Evolutionary conservation across 2,113 vertebrate species (phyloP).

Genomic region (Oceanodroma tethys): DNA sequence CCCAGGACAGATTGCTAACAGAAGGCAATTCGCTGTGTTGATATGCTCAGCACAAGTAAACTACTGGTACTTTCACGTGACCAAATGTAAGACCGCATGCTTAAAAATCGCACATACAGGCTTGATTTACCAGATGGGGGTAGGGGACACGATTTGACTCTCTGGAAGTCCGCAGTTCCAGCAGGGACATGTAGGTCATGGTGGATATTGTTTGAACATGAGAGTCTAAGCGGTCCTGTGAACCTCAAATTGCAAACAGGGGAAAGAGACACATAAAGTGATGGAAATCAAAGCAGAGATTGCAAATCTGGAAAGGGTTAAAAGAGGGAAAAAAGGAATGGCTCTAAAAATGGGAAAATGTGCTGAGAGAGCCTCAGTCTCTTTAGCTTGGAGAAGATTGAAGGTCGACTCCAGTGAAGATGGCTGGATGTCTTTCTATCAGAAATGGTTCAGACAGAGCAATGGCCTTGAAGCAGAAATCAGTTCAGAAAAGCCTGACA

Average conservation of each 20-base stretch:
- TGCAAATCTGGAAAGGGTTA: neutral
- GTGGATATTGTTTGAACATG: neutral
- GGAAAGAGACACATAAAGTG: neutral
- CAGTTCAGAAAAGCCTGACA: neutral
- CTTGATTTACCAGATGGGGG: neutral
- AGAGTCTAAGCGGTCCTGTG: neutral
- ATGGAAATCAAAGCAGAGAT: neutral
- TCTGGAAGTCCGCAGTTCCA: neutral
- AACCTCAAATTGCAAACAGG: neutral
- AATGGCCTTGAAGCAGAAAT: neutral
- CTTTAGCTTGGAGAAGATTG: neutral
- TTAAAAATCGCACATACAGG: neutral
- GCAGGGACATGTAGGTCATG: neutral
- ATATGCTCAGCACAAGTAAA: neutral
- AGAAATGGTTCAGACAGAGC: neutral
- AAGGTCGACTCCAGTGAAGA: neutral
- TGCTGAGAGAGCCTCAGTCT: neutral
- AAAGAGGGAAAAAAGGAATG: neutral
- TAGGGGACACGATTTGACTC: fast-evolving
- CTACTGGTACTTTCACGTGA: neutral
- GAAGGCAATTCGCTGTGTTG: neutral
- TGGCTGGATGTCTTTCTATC: neutral
- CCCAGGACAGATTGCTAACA: neutral
- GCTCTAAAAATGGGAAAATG: neutral
- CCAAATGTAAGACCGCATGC: fast-evolving